Evolutionary conservation across 2,113 vertebrate species (phyloP), one percentile per base, ranked within the genome.

Genomic region (Turdus rufiventris): DNA sequence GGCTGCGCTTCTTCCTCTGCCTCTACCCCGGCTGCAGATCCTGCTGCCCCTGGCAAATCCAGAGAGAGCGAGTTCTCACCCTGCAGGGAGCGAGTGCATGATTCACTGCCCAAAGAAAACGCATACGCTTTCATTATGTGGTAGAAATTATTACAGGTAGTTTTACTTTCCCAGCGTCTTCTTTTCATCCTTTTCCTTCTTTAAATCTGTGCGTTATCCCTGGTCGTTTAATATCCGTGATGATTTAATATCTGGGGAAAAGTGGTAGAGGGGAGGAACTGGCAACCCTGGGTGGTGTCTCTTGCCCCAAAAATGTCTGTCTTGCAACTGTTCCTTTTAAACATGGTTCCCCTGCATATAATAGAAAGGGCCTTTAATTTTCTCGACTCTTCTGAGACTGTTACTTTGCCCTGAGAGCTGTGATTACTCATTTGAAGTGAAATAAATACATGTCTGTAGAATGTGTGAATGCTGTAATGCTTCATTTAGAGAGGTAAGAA

Each of bases 221-320:
- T 21, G 34, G 25, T 62, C 12, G 0, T 75, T 82, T 56, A 48
- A 48, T 33, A 42, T 6, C 42, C 10, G 5, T 36, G 34, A 36
- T 42, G 11, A 42, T 38, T 92, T 66, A 28, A 5, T 54, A 51
- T 24, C 18, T 86, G 51, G 45, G 50, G 8, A 19, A 58, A 57
- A 54, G 62, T 70, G 85, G 23, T 68, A 72, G 33, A 74, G 48
- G 74, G 77, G 40, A 74, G 87, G 67, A 87, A 33, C 70, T 72
- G 56, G 75, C 42, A 79, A 12, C 56, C 45, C 51, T 76, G 48
- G 58, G 51, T 88, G 88, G 45, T 95, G 79, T 61, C 62, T 90
- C 33, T 66, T 92, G 75, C 82, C 79, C 71, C 63, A 15, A 24
- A 95, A 89, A 90, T 47, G 56, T 75, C 91, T 72, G 81, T 81